Evolutionary conservation across 2,113 vertebrate genomes (phyloP).

Genomic region (Cygnus atratus): DNA sequence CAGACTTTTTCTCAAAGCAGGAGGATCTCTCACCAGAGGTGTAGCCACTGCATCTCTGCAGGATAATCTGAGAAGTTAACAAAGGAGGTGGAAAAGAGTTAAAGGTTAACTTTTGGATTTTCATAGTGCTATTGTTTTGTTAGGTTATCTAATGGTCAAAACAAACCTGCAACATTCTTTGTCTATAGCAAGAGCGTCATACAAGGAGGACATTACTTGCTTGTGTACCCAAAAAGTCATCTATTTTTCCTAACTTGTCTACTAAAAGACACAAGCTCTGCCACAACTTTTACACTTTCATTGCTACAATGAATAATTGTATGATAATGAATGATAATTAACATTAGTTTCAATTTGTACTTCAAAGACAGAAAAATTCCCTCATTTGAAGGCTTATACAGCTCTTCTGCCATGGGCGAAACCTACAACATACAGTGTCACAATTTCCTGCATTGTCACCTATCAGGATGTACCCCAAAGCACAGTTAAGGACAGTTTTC

Average conservation of each 20-base stretch:
- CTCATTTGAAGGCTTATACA: neutral
- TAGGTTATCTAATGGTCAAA: neutral
- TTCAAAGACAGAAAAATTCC: neutral
- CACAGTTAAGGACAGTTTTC: neutral
- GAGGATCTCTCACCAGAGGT: neutral
- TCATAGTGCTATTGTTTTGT: neutral
- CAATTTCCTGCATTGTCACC: neutral
- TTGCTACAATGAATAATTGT: neutral
- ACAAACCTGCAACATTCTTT: neutral
- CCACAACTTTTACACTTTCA: neutral
- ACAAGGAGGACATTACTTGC: neutral
- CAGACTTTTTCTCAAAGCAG: neutral
- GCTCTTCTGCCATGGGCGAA: neutral
- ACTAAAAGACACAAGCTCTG: neutral
- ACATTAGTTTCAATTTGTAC: neutral
- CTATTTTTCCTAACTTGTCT: neutral
- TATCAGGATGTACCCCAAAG: neutral
- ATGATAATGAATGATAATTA: too few species aligned
- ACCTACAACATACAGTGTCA: neutral
- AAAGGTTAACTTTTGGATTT: neutral
- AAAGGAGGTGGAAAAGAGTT: neutral
- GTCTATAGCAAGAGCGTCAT: neutral
- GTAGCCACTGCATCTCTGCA: neutral
- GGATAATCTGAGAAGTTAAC: neutral
- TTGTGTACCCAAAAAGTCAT: neutral